Base-by-base conservation (phyloP, 2,113 vertebrate genomes). In the Peromyscus leucopus region DNA sequence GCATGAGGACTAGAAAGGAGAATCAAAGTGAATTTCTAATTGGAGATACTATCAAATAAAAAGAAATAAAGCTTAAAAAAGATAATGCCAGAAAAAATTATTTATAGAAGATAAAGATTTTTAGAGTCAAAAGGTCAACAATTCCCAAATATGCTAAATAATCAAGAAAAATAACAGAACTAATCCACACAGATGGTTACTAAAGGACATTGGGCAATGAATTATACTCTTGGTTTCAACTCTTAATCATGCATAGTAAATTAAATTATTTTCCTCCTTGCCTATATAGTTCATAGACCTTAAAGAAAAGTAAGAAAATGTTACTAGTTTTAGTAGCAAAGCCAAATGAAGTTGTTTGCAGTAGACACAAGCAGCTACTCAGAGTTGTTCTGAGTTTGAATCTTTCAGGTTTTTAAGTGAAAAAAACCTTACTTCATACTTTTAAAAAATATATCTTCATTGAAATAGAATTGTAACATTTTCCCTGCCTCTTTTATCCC, bases 51-150 rank as follows among this genome's bases (percentile, higher is more conserved):
- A 86, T 3, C n/a, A 33, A 95, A 91, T 55, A 36, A 33, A 19
- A 28, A 22, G 55, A 90, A 93, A 76, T 88, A n/a, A 95, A 90
- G 48, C 78, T 57, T 94, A 21, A 79, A 75, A 74, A 67, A 84
- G 8, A 92, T 33, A 80, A 76, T 61, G 55, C 92, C 39, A 71
- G 65, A 92, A 26, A 28, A 71, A n/a, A 91, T 61, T 75, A 94
- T 69, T 87, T 90, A 92, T 63, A 36, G 83, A 86, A 83, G 15
- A 74, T 24, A 90, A 63, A 22, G 12, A 7, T 92, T 13, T 11
- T 95, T 76, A 67, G 17, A 72, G 71, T 95, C n/a, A 87, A 75
- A 96, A 82, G 9, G 7, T 90, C 4, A 88, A 57, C 5, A 97
- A 84, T 9, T 76, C 31, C 36, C 7, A 79, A 94, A 28, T 8